Base-by-base conservation (phyloP, 1,140 invertebrate genomes). In the Lethrus apterus region DNA sequence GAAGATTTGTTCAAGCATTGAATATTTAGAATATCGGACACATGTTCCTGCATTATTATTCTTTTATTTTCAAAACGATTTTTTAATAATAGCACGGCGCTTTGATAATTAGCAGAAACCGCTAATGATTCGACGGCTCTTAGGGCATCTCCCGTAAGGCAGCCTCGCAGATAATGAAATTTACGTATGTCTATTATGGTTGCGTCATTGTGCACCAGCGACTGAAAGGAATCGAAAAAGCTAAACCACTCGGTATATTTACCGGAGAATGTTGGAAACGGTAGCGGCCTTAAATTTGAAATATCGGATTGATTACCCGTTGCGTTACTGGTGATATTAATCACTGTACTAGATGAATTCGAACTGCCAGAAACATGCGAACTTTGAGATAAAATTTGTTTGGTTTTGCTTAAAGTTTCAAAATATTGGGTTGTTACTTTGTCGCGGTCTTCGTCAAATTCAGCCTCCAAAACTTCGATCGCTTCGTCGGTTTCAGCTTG, bases 11-110 rank as follows among this genome's bases (percentile, higher is more conserved):
- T 26, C 2, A 54, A 20, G 7, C 5, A 29, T 7, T 24, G 24
- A 15, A 20, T 9, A 18, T 49, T 29, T 14, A 55, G 32, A 21
- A 55, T 52, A 15, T 14, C 14, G 1, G 35, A 32, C 4, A 53
- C 18, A 14, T 53, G 48, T 9, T 29, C 43, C 19, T 50, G 15
- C 19, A 60, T 48, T n/a, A 60, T 30, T 32, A 59, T 19, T 10
- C 50, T 32, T 24, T 50, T 52, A 26, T 66, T 62, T 34, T 66
- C 53, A 43, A 58, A 69, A 24, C 56, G 38, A 30, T 65, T 49
- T 19, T 47, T 52, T 7, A 68, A 46, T 15, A 62, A 46, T 8
- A 57, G 24, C 57, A 59, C 64, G 3, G 63, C 65, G 11, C 49
- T 45, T 0, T 32, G 8, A 45, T 64, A 68, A 56, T 64, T 67